A percentile compares a stretch with the other conserved stretches of the same genome.
phyloP scores from a whole-genome alignment of 2,113 vertebrate genomes.

The Balaenoptera acutorostrata region DNA sequence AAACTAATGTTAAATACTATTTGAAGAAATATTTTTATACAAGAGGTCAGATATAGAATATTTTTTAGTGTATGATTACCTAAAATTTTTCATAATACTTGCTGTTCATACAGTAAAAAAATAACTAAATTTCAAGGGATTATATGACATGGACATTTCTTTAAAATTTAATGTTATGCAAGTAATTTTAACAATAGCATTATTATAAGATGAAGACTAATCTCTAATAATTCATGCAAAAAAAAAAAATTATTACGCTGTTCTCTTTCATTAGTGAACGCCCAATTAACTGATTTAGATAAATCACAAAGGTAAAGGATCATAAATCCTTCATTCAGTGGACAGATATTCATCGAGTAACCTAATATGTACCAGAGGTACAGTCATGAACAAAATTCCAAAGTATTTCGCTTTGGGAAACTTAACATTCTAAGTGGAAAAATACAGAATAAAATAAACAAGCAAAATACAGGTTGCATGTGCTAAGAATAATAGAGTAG shows the following conservation, averaged over 20 bases:
- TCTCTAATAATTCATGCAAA: background rate
- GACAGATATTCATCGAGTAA: background rate
- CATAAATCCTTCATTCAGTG: background rate
- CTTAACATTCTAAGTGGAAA: background rate
- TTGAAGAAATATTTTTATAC: conserved; percentile 74
- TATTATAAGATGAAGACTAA: background rate
- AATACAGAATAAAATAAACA: background rate
- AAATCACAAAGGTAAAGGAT: background rate
- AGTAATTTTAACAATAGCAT: background rate
- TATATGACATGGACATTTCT: background rate
- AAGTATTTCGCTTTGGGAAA: background rate
- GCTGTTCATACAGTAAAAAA: background rate
- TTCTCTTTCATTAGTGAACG: background rate
- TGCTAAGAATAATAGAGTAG: background rate
- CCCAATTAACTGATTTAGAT: background rate
- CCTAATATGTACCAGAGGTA: background rate
- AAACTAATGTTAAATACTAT: conserved; percentile 68
- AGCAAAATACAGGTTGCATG: background rate
- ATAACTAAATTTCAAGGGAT: background rate
- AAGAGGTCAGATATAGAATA: conserved; percentile 66
- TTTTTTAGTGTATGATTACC: conserved; percentile 20
- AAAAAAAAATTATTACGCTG: background rate
- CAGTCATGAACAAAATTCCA: background rate
- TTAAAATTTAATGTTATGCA: background rate
- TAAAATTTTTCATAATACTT: conserved; percentile 37